Evolutionary conservation across 2,797 vertebrate genomes (phyloP).

Genomic region (Falco naumanni): DNA sequence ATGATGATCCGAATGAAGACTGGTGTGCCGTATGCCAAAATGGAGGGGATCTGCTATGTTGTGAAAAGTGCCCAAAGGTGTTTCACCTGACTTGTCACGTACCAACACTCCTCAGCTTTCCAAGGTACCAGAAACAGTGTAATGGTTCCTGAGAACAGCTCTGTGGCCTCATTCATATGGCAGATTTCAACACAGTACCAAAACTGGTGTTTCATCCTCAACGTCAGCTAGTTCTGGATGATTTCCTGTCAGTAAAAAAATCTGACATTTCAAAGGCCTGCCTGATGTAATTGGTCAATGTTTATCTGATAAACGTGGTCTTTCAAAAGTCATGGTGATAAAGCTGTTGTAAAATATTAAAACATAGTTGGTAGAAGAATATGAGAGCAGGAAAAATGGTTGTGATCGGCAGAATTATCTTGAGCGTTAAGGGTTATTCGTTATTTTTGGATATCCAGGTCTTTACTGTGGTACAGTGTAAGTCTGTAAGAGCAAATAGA

Average conservation of each 20-base stretch:
- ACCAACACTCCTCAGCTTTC: conserved; percentile 91
- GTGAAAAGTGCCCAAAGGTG: conserved; percentile 97
- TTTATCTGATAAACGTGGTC: not conserved
- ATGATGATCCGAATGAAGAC: conserved; percentile 97
- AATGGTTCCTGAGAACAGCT: not conserved
- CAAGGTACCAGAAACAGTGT: conserved; percentile 77
- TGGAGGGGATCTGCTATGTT: conserved; percentile 95
- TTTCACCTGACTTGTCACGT: conserved; percentile 99
- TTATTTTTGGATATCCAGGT: not conserved
- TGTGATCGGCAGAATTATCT: not conserved
- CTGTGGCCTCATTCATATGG: not conserved
- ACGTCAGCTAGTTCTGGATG: not conserved
- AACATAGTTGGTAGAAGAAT: not conserved
- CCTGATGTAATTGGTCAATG: not conserved
- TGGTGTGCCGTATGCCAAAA: conserved; percentile 99
- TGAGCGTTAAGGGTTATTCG: not conserved
- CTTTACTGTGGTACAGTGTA: not conserved
- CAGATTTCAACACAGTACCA: not conserved
- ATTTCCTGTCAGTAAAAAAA: not conserved
- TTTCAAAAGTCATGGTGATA: not conserved
- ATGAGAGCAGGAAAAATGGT: not conserved
- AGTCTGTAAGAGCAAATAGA: not conserved
- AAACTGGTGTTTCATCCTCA: not conserved
- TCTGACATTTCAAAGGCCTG: not conserved
- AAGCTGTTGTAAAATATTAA: not conserved